These are phyloP conservation scores for Tupiocoris notatus DNA, from an alignment of 2,888 invertebrate genomes.

Conservation along the genomic window DNA sequence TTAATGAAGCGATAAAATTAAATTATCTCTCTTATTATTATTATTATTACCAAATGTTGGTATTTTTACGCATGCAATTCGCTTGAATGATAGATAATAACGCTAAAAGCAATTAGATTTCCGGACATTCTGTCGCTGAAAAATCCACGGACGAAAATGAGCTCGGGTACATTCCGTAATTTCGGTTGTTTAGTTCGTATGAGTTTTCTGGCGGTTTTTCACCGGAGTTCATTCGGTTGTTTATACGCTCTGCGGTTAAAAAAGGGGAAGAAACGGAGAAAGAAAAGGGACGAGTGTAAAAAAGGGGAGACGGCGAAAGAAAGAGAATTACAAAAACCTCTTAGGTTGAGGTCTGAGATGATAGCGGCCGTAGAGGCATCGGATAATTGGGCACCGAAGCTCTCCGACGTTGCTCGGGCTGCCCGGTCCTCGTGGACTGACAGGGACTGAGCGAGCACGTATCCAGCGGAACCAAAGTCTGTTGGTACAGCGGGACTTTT, in stretches of 20 bases:
- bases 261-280: neutral
- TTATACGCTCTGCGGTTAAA: conserved; percentile 16
- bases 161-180: too few relatives aligned
- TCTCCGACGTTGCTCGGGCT: neutral
- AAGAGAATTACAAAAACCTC: conserved; percentile 19
- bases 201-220: neutral
- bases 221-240: neutral
- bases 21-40: too few relatives aligned
- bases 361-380: conserved; percentile 8
- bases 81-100: too few relatives aligned
- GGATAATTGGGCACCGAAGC: neutral
- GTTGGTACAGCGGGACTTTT: conserved; percentile 39
- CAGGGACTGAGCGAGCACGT: conserved; percentile 27
- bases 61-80: too few relatives aligned
- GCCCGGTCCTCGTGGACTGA: conserved; percentile 29
- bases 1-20: too few relatives aligned
- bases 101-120: too few relatives aligned
- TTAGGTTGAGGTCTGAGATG: neutral
- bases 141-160: too few relatives aligned
- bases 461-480: conserved; percentile 42
- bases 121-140: too few relatives aligned
- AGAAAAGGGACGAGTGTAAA: neutral
- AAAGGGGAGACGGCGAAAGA: conserved; percentile 8
- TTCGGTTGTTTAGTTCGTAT: neutral
- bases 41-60: too few relatives aligned